phyloP scores from a whole-genome alignment of 2,888 invertebrate genomes.

The Diabrotica balteata region DNA sequence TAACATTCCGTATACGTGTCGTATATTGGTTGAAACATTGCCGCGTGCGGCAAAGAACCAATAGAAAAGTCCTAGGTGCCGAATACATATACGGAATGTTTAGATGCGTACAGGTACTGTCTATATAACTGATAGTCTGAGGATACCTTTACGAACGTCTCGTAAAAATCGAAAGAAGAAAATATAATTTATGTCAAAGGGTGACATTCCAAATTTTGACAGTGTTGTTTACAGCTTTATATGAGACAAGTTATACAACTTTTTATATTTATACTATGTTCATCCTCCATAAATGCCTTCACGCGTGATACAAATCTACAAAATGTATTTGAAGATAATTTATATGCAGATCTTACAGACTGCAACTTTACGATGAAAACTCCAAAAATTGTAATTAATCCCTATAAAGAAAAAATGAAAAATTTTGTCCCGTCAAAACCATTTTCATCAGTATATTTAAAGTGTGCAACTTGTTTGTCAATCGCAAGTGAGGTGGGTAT shows the following conservation, averaged over 20 bases:
- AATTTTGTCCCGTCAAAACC: slow-evolving; percentile 45
- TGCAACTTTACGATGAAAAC: slow-evolving; percentile 42
- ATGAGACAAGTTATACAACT: slow-evolving; percentile 11
- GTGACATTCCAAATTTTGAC: slow-evolving; percentile 23
- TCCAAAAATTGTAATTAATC: slow-evolving; percentile 48
- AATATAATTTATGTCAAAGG: not conserved
- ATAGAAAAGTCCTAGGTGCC: no score
- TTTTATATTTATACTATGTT: slow-evolving; percentile 7
- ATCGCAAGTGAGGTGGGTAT: slow-evolving; percentile 44
- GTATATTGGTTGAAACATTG: no score
- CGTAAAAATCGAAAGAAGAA: no score
- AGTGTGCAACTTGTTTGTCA: slow-evolving; percentile 48
- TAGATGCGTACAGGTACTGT: no score
- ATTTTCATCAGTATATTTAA: slow-evolving; percentile 46
- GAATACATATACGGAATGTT: no score
- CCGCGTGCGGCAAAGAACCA: no score
- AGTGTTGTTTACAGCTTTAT: slow-evolving; percentile 20
- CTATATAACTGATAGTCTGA: no score
- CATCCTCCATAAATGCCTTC: slow-evolving; percentile 9
- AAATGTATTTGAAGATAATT: slow-evolving; percentile 16
- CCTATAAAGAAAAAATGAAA: slow-evolving; percentile 42
- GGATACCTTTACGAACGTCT: no score
- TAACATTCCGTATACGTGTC: no score
- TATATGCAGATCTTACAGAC: slow-evolving; percentile 15
- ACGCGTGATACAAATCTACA: no score